Percentiles rank a stretch among this genome's conserved stretches.
Evolutionary conservation across 2,888 invertebrate species (phyloP).

Genomic region (Diarsia dahlii): DNA sequence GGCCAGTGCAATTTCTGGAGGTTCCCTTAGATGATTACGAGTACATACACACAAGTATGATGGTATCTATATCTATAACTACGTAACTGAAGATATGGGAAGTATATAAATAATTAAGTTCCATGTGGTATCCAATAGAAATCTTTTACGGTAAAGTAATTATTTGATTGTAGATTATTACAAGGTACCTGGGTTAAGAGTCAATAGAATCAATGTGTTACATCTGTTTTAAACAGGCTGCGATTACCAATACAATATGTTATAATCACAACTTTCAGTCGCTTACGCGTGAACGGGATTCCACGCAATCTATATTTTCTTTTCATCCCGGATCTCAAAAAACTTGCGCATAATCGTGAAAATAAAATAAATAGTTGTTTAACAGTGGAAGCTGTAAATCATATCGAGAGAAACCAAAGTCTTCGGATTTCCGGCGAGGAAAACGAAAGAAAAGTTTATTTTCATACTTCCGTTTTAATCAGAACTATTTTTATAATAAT

Average conservation of each 20-base stretch:
- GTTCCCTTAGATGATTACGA: no score
- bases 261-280: background rate
- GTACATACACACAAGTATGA: no score
- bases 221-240: background rate
- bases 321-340: constrained; percentile 29
- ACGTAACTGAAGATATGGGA: no score
- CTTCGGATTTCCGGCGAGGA: constrained; percentile 47
- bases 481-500: constrained; percentile 9
- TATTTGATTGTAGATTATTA: background rate
- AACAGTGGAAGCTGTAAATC: constrained; percentile 56
- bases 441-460: constrained; percentile 8
- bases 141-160: background rate
- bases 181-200: background rate
- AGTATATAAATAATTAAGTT: no score
- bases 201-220: background rate
- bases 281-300: background rate
- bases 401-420: constrained; percentile 47
- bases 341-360: constrained; percentile 34
- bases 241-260: background rate
- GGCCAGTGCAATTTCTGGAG: no score
- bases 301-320: background rate
- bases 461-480: background rate
- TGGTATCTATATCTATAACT: no score
- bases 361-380: constrained; percentile 54
- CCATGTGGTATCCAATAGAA: background rate